Percentiles rank a stretch among this genome's conserved stretches.
Evolutionary conservation across 2,113 vertebrate species (phyloP).

Genomic region (Corythornis vintsioides): DNA sequence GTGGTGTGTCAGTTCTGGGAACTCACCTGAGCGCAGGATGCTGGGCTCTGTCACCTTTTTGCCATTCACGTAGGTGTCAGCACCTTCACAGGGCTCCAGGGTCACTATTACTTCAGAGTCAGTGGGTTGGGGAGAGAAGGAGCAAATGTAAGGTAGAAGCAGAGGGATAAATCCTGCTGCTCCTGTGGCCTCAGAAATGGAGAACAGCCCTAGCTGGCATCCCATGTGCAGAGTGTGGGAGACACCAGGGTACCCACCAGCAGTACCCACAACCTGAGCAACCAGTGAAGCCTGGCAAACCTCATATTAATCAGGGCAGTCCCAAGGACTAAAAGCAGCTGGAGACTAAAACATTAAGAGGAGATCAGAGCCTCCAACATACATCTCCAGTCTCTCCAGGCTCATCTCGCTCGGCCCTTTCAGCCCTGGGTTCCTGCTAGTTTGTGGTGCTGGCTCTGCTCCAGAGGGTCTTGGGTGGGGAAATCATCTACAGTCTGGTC

Average conservation of each 20-base stretch:
- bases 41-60: constrained; percentile 93
- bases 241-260: not conserved
- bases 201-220: not conserved
- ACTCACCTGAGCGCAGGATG: constrained; percentile 90
- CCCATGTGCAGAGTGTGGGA: rapidly evolving
- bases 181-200: not conserved
- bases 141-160: not conserved
- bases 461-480: rapidly evolving
- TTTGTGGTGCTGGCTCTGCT: not conserved
- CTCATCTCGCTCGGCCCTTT: not conserved
- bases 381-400: not conserved
- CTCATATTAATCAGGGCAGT: not conserved
- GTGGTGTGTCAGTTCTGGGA: rapidly evolving
- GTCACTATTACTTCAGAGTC: constrained; percentile 80
- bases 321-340: not conserved
- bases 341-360: not conserved
- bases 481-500: not conserved
- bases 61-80: constrained; percentile 95
- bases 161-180: not conserved
- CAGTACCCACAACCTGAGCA: not conserved
- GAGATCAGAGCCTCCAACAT: not conserved
- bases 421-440: not conserved
- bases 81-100: constrained; percentile 92
- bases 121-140: not conserved
- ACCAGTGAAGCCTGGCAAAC: not conserved